A percentile compares a stretch with the other conserved stretches of the same genome.
phyloP scores from a whole-genome alignment of 2,888 invertebrate species.

The Thera obeliscata region DNA sequence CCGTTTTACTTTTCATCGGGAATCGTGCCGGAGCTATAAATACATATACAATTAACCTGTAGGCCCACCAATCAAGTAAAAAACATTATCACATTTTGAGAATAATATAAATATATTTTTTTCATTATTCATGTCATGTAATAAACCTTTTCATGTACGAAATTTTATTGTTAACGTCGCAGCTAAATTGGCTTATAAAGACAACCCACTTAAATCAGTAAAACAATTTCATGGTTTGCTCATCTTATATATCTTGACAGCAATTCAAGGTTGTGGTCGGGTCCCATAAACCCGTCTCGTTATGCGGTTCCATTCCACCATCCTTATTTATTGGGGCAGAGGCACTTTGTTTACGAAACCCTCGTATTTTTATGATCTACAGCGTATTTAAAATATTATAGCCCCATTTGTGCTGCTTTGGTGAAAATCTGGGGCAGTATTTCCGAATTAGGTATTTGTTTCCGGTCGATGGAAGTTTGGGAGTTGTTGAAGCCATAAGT shows the following conservation, averaged over 20 bases:
- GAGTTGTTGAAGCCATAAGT: conserved; percentile 36
- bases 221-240: conserved; percentile 38
- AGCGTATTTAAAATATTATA: conserved; percentile 56
- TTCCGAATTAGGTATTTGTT: conserved; percentile 38
- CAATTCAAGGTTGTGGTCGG: conserved; percentile 41
- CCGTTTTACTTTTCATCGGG: conserved; percentile 91
- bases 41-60: not conserved
- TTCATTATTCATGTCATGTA: not conserved
- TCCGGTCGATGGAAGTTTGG: conserved; percentile 34
- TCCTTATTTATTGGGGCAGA: conserved; percentile 59
- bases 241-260: conserved; percentile 41
- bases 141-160: not conserved
- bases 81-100: not conserved
- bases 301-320: conserved; percentile 48
- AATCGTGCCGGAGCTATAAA: conserved; percentile 92
- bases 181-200: conserved; percentile 14
- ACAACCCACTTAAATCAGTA: conserved; percentile 20
- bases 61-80: not conserved
- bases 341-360: conserved; percentile 60
- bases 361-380: conserved; percentile 61
- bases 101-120: not conserved
- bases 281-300: conserved; percentile 46
- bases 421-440: conserved; percentile 44
- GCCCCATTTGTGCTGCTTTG: conserved; percentile 46
- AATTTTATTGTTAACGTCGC: conserved; percentile 11